Percentiles rank a stretch among this genome's conserved stretches.
Conservation (phyloP, 92 coral and sea anemone genomes). For the Epizoanthus rinbou region DNA sequence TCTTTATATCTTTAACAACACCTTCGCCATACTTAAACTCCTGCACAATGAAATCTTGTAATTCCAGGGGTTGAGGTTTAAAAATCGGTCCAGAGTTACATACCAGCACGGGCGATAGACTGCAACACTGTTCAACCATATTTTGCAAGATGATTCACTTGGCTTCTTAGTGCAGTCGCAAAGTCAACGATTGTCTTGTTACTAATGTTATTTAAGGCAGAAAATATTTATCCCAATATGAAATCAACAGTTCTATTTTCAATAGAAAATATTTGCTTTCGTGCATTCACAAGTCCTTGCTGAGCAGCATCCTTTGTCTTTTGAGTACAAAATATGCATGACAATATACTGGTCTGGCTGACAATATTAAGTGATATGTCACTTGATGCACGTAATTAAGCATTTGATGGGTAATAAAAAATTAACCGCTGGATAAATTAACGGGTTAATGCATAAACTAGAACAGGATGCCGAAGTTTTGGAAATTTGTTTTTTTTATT, state of each 20-base stretch:
- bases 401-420: too few relatives aligned
- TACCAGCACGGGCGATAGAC: conserved; percentile 26
- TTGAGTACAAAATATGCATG: not conserved
- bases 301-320: not conserved
- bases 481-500: too few relatives aligned
- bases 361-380: not conserved
- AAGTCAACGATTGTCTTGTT: not conserved
- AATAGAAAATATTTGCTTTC: not conserved
- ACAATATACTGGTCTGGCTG: not conserved
- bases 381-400: not conserved
- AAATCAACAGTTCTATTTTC: not conserved
- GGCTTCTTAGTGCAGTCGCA: not conserved
- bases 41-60: not conserved
- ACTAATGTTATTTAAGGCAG: not conserved
- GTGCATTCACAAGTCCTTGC: not conserved
- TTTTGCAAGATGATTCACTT: not conserved
- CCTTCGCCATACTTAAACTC: not conserved
- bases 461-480: too few relatives aligned
- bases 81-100: conserved; percentile 23
- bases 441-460: too few relatives aligned
- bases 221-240: not conserved
- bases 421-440: too few relatives aligned
- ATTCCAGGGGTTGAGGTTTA: not conserved
- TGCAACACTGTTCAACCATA: conserved; percentile 3
- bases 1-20: not conserved